Percentiles rank a stretch among this genome's conserved stretches.
Conservation (phyloP, 1,140 invertebrate genomes). For the Bombus pascuorum region DNA sequence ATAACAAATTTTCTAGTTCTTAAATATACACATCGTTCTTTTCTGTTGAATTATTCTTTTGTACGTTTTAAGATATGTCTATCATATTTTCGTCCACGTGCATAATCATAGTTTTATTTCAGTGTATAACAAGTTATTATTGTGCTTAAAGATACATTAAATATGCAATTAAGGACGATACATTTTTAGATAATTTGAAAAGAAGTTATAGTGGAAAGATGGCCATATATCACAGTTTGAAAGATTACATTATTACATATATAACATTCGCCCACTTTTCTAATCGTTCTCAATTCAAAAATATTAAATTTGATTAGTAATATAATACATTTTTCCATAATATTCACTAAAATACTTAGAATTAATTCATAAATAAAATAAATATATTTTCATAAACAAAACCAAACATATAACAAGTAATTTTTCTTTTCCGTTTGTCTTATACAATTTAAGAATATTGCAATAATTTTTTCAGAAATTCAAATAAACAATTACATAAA, state of each 20-base stretch:
- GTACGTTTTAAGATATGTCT: slow-evolving; percentile 28
- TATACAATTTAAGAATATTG: background rate
- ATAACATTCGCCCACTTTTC: background rate
- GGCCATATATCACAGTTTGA: slow-evolving; percentile 55
- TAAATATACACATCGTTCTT: background rate
- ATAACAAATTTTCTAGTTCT: background rate
- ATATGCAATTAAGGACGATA: background rate
- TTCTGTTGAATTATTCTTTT: background rate
- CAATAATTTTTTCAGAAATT: slow-evolving; percentile 5
- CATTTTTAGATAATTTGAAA: slow-evolving; percentile 6
- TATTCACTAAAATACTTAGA: background rate
- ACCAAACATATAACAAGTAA: background rate
- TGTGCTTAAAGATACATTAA: background rate
- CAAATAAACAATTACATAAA: background rate
- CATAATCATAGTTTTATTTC: background rate
- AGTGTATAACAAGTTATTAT: background rate
- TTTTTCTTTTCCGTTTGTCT: background rate
- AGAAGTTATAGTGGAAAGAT: slow-evolving; percentile 35
- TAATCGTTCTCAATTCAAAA: background rate
- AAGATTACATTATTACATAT: slow-evolving; percentile 7
- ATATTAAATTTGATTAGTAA: slow-evolving; percentile 1
- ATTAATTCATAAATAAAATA: background rate
- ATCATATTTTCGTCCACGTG: background rate
- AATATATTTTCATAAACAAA: background rate
- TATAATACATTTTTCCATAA: background rate